Base-by-base conservation (phyloP, 2,797 vertebrate species). In the Tokudaia tokunoshimensis region DNA sequence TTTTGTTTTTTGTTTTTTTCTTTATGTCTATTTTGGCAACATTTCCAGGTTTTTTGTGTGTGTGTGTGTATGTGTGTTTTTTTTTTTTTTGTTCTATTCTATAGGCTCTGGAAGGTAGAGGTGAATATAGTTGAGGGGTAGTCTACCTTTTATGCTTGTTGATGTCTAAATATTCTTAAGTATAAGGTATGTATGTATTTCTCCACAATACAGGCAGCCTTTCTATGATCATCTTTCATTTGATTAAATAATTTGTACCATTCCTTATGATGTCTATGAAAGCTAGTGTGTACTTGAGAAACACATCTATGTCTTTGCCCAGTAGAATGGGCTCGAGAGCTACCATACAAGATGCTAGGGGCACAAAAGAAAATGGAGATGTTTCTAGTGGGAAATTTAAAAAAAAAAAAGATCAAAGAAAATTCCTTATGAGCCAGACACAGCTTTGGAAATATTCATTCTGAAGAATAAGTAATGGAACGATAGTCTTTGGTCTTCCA, bases 401-500 rank as follows among this genome's bases (percentile, higher is more conserved):
- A 14, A 15, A 24, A 94, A 94, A 79, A 47, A 12, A 92, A 91
- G 65, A 96, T 95, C 90, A 96, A 90, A 94, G 76, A 92, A 87
- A 65, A 12, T 22, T 79, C 63, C 57, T 72, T 80, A 91, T 41
- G 57, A 96, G 57, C 94, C 22, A 76, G 57, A 95, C 22, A 76
- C 61, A 83, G 84, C 88, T 96, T 96, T 96, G 91, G 76, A 96
- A 90, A 41, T 87, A 34, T 55, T 55, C 96, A 41, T 88, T 57
- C 57, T 94, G 75, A 94, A 92, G 76, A 63, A 93, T 94, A 65
- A 84, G n/a, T 80, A 92, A 88, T 78, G 59, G 52, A 67, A 87
- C 92, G 52, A 31, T 61, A 37, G 70, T 94, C 86, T 87, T 59
- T 47, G 76, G 65, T 92, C 57, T 92, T 93, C 47, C 9, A 34